Conservation (phyloP, 1,140 invertebrate genomes). For the Adelges cooleyi region DNA sequence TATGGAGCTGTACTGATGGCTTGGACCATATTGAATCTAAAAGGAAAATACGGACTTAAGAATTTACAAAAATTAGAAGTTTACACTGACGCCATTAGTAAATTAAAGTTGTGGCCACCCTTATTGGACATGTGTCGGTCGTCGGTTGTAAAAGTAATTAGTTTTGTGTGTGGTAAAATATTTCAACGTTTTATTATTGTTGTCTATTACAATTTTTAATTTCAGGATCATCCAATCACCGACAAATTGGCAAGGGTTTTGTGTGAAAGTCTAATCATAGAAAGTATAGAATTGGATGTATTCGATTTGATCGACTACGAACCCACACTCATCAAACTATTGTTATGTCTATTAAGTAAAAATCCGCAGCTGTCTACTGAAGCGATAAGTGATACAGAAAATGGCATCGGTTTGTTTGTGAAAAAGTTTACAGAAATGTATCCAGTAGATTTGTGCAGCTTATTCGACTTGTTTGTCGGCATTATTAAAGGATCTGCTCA, state of each 20-base stretch:
- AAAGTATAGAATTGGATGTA: conserved; percentile 14
- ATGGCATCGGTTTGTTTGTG: conserved; percentile 5
- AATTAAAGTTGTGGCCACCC: conserved; percentile 16
- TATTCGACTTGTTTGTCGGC: conserved; percentile 10
- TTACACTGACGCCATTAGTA: conserved; percentile 4
- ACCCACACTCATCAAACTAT: neutral
- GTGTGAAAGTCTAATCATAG: neutral
- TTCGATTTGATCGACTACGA: conserved; percentile 20
- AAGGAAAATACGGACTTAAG: conserved; percentile 18
- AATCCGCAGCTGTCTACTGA: neutral
- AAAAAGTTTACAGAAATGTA: conserved; percentile 15
- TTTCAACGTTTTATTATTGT: too few species aligned
- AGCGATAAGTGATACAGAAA: neutral
- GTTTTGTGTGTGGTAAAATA: too few species aligned
- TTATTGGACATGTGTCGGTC: conserved; percentile 13
- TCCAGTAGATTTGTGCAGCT: conserved; percentile 18
- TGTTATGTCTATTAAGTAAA: conserved; percentile 11
- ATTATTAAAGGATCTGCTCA: conserved; percentile 18
- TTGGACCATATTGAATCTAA: conserved; percentile 1
- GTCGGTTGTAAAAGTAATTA: conserved; percentile 3
- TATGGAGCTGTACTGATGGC: neutral
- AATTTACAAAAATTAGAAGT: conserved; percentile 2
- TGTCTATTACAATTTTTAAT: too few species aligned
- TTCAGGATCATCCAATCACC: conserved; percentile 12
- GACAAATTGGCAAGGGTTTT: conserved; percentile 15